Evolutionary conservation across 2,888 invertebrate species (phyloP).

Genomic region (Myopa testacea): DNA sequence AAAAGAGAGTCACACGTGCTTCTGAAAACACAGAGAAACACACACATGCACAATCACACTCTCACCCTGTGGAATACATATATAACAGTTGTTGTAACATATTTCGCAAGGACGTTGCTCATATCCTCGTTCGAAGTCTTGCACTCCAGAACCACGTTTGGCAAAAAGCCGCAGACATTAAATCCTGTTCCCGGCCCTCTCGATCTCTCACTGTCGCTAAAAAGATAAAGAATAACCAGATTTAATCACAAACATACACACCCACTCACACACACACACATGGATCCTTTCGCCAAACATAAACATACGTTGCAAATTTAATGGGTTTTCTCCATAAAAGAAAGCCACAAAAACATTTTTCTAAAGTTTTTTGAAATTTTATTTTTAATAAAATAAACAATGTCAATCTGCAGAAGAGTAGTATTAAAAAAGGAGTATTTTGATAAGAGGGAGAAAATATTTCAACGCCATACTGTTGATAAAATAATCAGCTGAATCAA

Average conservation of each 20-base stretch:
- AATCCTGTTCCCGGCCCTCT: background rate
- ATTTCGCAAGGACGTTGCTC: conserved; percentile 21
- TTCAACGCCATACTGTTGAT: background rate
- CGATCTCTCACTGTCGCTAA: too few species aligned
- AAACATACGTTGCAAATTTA: conserved; percentile 12
- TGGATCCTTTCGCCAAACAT: background rate
- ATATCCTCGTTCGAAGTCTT: background rate
- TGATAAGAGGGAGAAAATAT: too few species aligned
- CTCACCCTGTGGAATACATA: background rate
- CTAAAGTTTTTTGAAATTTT: too few species aligned
- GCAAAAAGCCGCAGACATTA: background rate
- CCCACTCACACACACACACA: background rate
- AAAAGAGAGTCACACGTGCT: background rate
- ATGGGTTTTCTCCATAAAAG: background rate
- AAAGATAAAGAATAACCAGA: conserved; percentile 3
- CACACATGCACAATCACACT: background rate
- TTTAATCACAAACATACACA: background rate
- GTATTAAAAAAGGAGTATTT: too few species aligned
- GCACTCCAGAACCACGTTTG: too few species aligned
- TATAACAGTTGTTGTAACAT: too few species aligned
- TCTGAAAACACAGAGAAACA: background rate
- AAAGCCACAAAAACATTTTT: background rate
- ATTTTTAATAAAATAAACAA: too few species aligned
- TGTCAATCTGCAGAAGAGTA: too few species aligned
- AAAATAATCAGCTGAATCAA: background rate